A percentile compares a stretch with the other conserved stretches of the same genome.
Evolutionary conservation across 2,888 invertebrate genomes (phyloP).

Genomic region (Dryococelus australis): DNA sequence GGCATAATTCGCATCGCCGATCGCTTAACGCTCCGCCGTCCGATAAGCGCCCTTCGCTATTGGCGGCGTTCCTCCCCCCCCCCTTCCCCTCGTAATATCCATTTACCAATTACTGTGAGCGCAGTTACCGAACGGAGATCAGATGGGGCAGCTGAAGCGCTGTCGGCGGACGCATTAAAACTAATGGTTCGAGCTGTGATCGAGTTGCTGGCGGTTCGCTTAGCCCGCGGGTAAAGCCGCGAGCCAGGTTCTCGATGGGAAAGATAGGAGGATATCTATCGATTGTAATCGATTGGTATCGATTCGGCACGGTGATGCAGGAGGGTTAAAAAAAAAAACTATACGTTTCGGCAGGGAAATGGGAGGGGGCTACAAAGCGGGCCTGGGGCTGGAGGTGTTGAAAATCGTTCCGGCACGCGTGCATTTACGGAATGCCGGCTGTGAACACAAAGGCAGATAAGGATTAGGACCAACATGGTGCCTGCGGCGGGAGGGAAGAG

Average conservation of each 20-base stretch:
- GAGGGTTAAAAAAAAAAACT: background rate
- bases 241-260: background rate
- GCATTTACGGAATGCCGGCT: slow-evolving; percentile 2
- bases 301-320: background rate
- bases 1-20: background rate
- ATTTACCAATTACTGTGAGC: background rate
- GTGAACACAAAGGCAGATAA: slow-evolving; percentile 6
- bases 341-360: too few relatives aligned
- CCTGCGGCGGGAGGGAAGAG: too few relatives aligned
- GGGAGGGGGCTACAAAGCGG: background rate
- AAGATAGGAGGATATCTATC: background rate
- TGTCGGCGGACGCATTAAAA: background rate
- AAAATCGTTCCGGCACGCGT: background rate
- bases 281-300: slow-evolving; percentile 9
- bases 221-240: background rate
- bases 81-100: background rate
- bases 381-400: background rate
- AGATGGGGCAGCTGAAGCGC: background rate
- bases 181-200: slow-evolving; percentile 1
- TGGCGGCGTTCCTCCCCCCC: background rate
- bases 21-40: background rate
- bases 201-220: background rate
- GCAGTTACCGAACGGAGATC: slow-evolving; percentile 1
- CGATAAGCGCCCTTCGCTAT: background rate
- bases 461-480: background rate